phyloP scores from a whole-genome alignment of 2,888 invertebrate species.

The Dryomyza anilis region DNA sequence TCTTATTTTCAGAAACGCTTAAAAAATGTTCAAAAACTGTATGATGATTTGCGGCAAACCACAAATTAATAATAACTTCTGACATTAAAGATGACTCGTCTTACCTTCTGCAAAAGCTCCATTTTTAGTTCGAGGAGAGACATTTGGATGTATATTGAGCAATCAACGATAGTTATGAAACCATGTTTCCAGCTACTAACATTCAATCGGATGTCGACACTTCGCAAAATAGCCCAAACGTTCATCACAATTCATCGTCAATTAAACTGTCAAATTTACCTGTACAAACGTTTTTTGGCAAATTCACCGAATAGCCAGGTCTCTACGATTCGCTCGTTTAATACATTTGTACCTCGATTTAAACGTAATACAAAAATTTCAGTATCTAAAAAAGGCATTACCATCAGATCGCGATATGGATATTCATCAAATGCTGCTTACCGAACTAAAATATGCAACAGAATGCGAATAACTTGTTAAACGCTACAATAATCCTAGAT shows the following conservation, averaged over 20 bases:
- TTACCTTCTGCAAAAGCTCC: neutral
- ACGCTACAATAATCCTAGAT: constrained; percentile 14
- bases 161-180: neutral
- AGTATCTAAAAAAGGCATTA: too few species aligned
- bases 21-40: neutral
- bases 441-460: constrained; percentile 18
- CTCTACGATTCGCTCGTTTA: constrained; percentile 23
- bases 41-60: neutral
- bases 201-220: neutral
- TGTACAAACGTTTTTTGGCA: constrained; percentile 24
- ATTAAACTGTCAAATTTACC: constrained; percentile 20
- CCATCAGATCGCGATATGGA: too few species aligned
- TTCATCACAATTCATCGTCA: too few species aligned
- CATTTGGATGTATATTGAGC: constrained; percentile 15
- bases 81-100: neutral
- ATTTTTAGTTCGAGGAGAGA: constrained; percentile 11
- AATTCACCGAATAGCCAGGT: constrained; percentile 25
- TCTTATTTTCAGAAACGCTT: constrained; percentile 8
- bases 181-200: neutral
- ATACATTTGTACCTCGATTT: constrained; percentile 22
- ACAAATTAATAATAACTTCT: constrained; percentile 7
- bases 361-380: constrained; percentile 24
- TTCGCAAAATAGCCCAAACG: too few species aligned
- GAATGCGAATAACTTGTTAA: constrained; percentile 22
- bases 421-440: too few species aligned